Evolutionary conservation across 2,797 vertebrate species (phyloP).

Genomic region (Nannoperca obscura): DNA sequence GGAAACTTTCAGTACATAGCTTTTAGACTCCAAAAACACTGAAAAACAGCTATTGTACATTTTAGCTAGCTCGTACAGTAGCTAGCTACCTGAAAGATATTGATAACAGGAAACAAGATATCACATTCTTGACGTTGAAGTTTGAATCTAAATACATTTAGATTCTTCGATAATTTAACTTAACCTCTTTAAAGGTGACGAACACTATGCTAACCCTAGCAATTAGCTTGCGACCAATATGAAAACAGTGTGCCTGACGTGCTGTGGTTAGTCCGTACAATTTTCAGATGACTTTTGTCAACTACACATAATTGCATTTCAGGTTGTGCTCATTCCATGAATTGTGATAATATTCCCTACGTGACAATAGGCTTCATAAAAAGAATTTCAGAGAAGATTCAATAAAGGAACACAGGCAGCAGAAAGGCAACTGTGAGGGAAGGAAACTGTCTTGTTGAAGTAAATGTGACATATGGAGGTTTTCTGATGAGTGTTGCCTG

Average conservation of each 20-base stretch:
- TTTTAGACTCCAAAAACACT: neutral
- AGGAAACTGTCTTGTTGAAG: slow-evolving; percentile 14
- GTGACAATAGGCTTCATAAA: slow-evolving; percentile 4
- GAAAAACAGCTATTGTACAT: neutral
- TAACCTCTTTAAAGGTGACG: neutral
- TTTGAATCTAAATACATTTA: neutral
- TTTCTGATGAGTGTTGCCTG: slow-evolving; percentile 82
- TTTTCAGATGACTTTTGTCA: neutral
- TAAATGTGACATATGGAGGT: slow-evolving; percentile 66
- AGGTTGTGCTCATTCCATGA: slow-evolving; percentile 4
- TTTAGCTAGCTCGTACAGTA: no score
- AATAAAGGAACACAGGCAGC: slow-evolving; percentile 6
- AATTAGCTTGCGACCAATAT: neutral
- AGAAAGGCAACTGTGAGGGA: neutral
- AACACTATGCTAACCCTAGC: neutral
- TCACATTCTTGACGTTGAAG: neutral
- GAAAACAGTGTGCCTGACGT: neutral
- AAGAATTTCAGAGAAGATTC: neutral
- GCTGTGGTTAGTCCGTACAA: neutral
- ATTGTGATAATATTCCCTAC: neutral
- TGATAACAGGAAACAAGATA: neutral
- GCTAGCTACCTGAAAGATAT: no score
- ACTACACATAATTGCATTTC: neutral
- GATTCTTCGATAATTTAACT: neutral
- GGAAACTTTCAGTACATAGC: no score